A percentile compares a stretch with the other conserved stretches of the same genome.
Evolutionary conservation across 2,888 invertebrate species (phyloP).

Genomic region (Spodoptera littoralis): DNA sequence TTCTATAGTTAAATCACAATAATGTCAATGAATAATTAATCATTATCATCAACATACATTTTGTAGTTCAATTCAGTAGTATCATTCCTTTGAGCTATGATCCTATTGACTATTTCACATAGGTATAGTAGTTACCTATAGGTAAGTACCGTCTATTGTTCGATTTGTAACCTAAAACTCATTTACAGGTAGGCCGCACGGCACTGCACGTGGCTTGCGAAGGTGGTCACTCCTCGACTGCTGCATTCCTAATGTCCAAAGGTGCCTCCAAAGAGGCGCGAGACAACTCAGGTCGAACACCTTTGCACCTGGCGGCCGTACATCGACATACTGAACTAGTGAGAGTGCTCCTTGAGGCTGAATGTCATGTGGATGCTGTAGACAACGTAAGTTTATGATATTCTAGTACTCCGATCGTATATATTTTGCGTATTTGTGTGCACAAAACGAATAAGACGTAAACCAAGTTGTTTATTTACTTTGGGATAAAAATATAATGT

Average conservation of each 20-base stretch:
- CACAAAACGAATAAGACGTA: conserved; percentile 13
- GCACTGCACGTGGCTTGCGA: conserved; percentile 92
- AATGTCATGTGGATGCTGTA: conserved; percentile 89
- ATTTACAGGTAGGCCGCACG: conserved; percentile 84
- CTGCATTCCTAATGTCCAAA: conserved; percentile 88
- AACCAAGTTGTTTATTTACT: too few relatives aligned
- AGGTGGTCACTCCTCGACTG: conserved; percentile 90
- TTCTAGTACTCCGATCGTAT: conserved; percentile 46
- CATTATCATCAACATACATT: not conserved
- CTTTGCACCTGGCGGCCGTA: conserved; percentile 93
- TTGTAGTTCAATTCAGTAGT: too few relatives aligned
- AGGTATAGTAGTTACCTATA: too few relatives aligned
- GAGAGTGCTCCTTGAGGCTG: conserved; percentile 91
- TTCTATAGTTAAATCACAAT: too few relatives aligned
- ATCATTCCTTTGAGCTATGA: too few relatives aligned
- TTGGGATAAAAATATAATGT: too few relatives aligned
- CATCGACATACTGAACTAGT: conserved; percentile 93
- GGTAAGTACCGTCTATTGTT: not conserved
- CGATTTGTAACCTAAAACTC: too few relatives aligned
- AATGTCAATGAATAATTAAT: too few relatives aligned
- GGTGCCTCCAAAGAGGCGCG: conserved; percentile 91
- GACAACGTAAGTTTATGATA: conserved; percentile 77
- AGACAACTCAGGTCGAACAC: conserved; percentile 92
- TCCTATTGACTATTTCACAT: too few relatives aligned
- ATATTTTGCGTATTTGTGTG: conserved; percentile 29